Evolutionary conservation across 2,888 invertebrate genomes (phyloP).

Genomic region (Mesochorus sp.): DNA sequence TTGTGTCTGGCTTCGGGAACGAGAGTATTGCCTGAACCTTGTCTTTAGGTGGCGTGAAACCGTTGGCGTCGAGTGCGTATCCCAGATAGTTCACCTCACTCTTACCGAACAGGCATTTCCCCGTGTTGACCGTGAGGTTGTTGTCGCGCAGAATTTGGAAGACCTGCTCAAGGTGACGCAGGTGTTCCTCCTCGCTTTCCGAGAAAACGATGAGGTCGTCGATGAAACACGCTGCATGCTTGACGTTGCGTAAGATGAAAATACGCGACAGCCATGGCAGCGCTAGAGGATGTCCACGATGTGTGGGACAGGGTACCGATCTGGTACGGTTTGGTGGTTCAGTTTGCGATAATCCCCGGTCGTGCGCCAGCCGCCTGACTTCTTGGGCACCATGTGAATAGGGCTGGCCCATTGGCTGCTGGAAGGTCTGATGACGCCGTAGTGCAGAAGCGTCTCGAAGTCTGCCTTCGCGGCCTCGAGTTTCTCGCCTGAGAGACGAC

Average conservation of each 20-base stretch:
- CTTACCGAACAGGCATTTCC: slow-evolving; percentile 51
- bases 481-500: no score
- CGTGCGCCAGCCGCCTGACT: no score
- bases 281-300: no score
- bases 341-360: no score
- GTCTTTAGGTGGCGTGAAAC: slow-evolving; percentile 29
- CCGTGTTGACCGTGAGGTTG: slow-evolving; percentile 29
- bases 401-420: no score
- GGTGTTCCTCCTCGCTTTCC: slow-evolving; percentile 5
- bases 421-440: no score
- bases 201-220: slow-evolving; percentile 69
- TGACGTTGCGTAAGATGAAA: not conserved
- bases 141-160: slow-evolving; percentile 18
- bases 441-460: no score
- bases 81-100: slow-evolving; percentile 49
- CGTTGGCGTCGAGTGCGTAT: slow-evolving; percentile 26
- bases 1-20: slow-evolving; percentile 42
- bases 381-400: no score
- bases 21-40: slow-evolving; percentile 47
- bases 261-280: no score
- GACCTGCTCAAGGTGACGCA: slow-evolving; percentile 29
- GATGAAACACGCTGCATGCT: slow-evolving; percentile 70
- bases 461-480: no score
- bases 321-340: no score
- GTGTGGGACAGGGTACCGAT: no score